phyloP scores from a whole-genome alignment of 2,888 invertebrate genomes.

The Unio pictorum region DNA sequence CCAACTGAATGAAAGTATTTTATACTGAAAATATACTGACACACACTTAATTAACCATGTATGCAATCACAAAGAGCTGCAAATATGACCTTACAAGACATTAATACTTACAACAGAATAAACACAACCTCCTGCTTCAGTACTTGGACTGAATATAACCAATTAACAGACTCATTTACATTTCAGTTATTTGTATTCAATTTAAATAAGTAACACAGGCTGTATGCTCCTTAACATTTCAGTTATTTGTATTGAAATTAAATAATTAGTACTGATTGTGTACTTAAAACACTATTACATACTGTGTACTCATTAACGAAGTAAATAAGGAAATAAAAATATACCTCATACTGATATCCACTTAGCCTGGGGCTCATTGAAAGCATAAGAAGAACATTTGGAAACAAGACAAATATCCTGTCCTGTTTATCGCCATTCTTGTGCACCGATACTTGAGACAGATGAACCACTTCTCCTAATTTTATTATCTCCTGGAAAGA shows the following conservation, averaged over 20 bases:
- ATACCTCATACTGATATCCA: constrained; percentile 94
- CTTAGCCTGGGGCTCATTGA: constrained; percentile 93
- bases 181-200: no score
- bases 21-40: no score
- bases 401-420: constrained; percentile 92
- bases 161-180: background rate
- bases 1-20: no score
- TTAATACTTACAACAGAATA: no score
- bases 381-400: constrained; percentile 88
- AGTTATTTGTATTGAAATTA: no score
- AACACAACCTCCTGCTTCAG: background rate
- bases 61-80: no score
- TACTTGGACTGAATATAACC: background rate
- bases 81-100: no score
- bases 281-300: no score
- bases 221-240: background rate
- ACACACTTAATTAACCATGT: no score
- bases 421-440: constrained; percentile 79
- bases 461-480: constrained; percentile 91
- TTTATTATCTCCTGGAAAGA: constrained; percentile 75
- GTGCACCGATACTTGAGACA: constrained; percentile 92
- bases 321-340: constrained; percentile 2
- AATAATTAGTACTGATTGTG: no score
- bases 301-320: background rate
- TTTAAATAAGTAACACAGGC: no score